Percentiles rank a stretch among this genome's conserved stretches.
Conservation (phyloP, 2,797 vertebrate species). For the Poeciliopsis paucimaculata region DNA sequence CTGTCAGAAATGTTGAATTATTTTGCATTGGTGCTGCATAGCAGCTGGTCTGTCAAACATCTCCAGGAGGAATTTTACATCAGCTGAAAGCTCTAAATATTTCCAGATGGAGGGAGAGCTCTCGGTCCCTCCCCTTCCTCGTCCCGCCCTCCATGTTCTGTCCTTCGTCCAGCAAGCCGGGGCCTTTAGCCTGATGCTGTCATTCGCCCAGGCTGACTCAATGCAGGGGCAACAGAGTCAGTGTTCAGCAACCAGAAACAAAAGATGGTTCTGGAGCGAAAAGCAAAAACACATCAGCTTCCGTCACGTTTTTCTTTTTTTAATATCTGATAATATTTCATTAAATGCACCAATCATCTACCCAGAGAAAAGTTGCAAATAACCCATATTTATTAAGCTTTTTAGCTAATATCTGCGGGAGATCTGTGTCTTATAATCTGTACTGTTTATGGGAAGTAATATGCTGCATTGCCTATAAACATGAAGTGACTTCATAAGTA, state of each 20-base stretch:
- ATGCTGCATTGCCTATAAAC: neutral
- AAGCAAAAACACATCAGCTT: neutral
- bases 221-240: slow-evolving; percentile 7
- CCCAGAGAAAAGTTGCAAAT: neutral
- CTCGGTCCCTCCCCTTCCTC: neutral
- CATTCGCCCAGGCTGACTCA: slow-evolving; percentile 43
- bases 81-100: slow-evolving; percentile 63
- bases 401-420: too few species aligned
- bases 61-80: slow-evolving; percentile 46
- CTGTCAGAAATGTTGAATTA: slow-evolving; percentile 13
- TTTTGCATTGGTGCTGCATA: slow-evolving; percentile 17
- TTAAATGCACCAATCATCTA: neutral
- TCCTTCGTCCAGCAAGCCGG: slow-evolving; percentile 27
- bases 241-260: neutral
- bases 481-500: neutral
- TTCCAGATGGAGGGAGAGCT: slow-evolving; percentile 74
- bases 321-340: neutral
- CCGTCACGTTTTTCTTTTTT: neutral
- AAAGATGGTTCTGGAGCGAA: neutral
- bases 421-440: neutral
- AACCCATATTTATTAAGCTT: too few species aligned
- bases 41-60: slow-evolving; percentile 21
- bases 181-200: slow-evolving; percentile 22
- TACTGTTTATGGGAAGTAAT: neutral
- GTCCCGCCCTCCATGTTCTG: slow-evolving; percentile 12